Conservation (phyloP, 2,113 vertebrate species). For the Anas platyrhynchos region DNA sequence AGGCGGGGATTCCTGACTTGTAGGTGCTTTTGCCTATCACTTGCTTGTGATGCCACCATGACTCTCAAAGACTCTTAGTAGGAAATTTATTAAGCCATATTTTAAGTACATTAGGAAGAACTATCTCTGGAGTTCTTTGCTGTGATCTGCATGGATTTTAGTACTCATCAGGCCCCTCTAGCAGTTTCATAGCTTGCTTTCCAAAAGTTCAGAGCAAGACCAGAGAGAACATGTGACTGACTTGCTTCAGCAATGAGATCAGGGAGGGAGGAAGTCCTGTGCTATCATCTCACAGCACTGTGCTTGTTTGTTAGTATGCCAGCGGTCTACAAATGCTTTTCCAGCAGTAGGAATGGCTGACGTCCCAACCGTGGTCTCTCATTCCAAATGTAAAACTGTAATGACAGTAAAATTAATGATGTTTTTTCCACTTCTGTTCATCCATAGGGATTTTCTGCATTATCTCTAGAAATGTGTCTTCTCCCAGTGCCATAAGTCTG, state of each 20-base stretch:
- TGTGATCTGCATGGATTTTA: background rate
- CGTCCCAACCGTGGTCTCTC: background rate
- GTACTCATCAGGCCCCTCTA: background rate
- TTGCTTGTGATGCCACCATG: background rate
- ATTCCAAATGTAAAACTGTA: background rate
- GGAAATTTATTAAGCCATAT: rapidly evolving
- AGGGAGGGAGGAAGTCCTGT: background rate
- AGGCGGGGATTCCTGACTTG: background rate
- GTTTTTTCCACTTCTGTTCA: background rate
- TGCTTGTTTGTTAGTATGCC: background rate
- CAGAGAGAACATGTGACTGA: background rate
- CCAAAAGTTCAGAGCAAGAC: background rate
- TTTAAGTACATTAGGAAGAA: background rate
- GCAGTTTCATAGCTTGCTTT: background rate
- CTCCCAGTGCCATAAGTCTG: background rate
- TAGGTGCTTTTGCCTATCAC: background rate
- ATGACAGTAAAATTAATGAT: background rate
- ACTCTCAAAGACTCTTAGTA: background rate
- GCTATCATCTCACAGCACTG: background rate
- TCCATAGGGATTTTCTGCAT: background rate
- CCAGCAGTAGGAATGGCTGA: background rate
- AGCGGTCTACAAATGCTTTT: background rate
- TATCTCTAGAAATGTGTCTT: background rate
- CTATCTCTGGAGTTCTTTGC: background rate
- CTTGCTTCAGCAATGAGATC: background rate